Evolutionary conservation across 2,888 invertebrate species (phyloP).

Genomic region (Autographa pulchrina): DNA sequence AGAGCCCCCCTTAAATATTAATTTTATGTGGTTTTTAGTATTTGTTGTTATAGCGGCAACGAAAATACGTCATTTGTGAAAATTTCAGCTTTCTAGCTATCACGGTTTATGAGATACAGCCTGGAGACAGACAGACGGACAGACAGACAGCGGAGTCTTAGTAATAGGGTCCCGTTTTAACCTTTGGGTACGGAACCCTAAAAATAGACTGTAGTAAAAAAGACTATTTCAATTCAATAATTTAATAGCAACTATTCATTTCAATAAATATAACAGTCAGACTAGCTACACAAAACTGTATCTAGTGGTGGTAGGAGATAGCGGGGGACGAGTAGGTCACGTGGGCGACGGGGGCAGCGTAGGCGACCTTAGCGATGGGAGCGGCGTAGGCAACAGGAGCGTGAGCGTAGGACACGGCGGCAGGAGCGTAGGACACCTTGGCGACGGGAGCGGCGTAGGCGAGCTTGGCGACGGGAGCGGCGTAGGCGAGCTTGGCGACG

Average conservation of each 20-base stretch:
- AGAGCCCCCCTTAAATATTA: too few species aligned
- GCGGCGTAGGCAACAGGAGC: conserved; percentile 66
- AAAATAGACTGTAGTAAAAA: too few species aligned
- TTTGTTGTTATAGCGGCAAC: too few species aligned
- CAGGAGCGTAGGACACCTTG: conserved; percentile 77
- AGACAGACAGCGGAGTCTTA: too few species aligned
- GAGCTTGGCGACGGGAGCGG: conserved; percentile 57
- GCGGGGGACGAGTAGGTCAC: conserved; percentile 78
- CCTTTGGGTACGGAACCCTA: too few species aligned
- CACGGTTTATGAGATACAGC: too few species aligned
- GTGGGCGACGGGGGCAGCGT: conserved; percentile 61
- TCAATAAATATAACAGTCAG: conserved; percentile 39
- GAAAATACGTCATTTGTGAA: too few species aligned
- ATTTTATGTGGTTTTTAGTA: too few species aligned
- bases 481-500: conserved; percentile 52
- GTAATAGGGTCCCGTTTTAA: too few species aligned
- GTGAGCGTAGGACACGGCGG: conserved; percentile 75
- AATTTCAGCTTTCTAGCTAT: too few species aligned
- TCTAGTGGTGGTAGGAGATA: conserved; percentile 82
- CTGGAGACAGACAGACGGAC: too few species aligned
- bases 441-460: conserved; percentile 66
- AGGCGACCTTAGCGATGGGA: conserved; percentile 48
- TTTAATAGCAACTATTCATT: conserved; percentile 55
- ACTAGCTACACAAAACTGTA: conserved; percentile 20
- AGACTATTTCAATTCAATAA: conserved; percentile 37